A percentile compares a stretch with the other conserved stretches of the same genome.
Evolutionary conservation across 37 sponge, comb jelly and placozoan genomes (phyloP).

Genomic region (Tethya wilhelma): DNA sequence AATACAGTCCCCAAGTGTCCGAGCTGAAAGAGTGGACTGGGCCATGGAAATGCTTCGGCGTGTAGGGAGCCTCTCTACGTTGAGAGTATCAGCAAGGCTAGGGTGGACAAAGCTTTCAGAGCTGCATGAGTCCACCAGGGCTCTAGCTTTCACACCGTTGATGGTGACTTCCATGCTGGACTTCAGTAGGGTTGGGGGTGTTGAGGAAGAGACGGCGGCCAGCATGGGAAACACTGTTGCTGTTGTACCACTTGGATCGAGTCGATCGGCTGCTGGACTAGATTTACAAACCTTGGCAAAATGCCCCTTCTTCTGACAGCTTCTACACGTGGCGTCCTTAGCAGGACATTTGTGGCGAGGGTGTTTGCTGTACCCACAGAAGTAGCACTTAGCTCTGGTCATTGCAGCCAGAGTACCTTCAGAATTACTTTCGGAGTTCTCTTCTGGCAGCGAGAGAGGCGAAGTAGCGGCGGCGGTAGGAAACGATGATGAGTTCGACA

Average conservation of each 20-base stretch:
- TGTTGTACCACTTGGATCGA: not conserved
- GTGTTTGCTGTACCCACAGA: constrained; percentile 20
- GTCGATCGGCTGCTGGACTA: not conserved
- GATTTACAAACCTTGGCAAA: constrained; percentile 29
- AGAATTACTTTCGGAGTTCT: not conserved
- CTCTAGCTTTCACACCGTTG: constrained; percentile 14
- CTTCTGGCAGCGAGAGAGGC: not conserved
- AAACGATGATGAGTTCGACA: no score
- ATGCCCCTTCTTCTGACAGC: constrained; percentile 11
- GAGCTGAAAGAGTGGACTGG: not conserved
- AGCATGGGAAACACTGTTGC: not conserved
- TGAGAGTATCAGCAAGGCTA: no score
- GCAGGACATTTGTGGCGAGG: constrained; percentile 2
- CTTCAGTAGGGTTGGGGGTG: not conserved
- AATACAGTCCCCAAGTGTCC: not conserved
- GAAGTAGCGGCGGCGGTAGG: not conserved
- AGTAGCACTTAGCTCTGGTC: constrained; percentile 8
- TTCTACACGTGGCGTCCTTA: not conserved
- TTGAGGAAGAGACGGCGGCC: not conserved
- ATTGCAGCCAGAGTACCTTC: not conserved
- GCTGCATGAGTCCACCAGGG: not conserved
- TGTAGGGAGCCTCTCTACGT: not conserved
- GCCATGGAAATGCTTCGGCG: not conserved
- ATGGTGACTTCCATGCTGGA: not conserved
- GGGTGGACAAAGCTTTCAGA: no score